Evolutionary conservation across 1,140 invertebrate genomes (phyloP).

Genomic region (Leptinotarsa lineolata): DNA sequence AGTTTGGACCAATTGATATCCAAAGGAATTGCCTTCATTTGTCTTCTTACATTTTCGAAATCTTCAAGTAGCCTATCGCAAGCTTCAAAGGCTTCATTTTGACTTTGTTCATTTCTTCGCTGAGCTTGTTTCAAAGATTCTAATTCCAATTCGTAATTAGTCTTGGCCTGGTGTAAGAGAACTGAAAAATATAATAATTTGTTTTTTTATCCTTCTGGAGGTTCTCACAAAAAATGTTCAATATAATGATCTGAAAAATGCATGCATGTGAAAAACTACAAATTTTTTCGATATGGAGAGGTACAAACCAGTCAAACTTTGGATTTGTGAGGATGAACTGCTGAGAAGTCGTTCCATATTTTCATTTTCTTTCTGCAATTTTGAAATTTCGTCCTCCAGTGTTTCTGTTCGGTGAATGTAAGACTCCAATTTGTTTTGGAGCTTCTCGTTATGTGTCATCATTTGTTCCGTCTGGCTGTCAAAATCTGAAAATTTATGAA

Average conservation of each 20-base stretch:
- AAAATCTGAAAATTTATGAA: constrained; percentile 3
- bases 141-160: constrained; percentile 33
- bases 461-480: constrained; percentile 31
- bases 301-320: constrained; percentile 26
- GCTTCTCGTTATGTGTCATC: constrained; percentile 35
- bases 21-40: constrained; percentile 29
- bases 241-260: too few species aligned
- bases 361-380: constrained; percentile 38
- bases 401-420: constrained; percentile 32
- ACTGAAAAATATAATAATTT: constrained; percentile 20
- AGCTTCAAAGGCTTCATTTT: constrained; percentile 27
- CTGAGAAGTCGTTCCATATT: constrained; percentile 34
- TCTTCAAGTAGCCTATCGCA: constrained; percentile 31
- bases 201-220: too few species aligned
- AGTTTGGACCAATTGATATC: constrained; percentile 32
- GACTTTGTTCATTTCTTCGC: constrained; percentile 22
- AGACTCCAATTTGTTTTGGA: constrained; percentile 34
- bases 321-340: constrained; percentile 30
- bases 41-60: constrained; percentile 27
- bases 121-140: constrained; percentile 21
- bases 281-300: background rate
- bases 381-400: constrained; percentile 37
- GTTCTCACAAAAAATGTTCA: too few species aligned
- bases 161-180: constrained; percentile 27
- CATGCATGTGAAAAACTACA: too few species aligned